phyloP scores from a whole-genome alignment of 1,140 invertebrate genomes.

The Acromyrmex charruanus region DNA sequence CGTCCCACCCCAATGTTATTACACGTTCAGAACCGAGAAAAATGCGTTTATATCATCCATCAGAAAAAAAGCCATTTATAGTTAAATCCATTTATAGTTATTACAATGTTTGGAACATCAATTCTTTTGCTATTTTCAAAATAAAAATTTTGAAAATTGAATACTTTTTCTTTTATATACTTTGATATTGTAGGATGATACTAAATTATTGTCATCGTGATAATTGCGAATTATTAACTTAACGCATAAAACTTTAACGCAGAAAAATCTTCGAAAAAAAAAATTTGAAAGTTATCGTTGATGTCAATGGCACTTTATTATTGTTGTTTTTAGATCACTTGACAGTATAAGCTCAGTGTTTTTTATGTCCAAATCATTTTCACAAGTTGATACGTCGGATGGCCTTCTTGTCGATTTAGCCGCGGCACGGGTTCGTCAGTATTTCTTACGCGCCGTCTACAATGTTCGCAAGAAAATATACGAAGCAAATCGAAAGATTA shows the following conservation, averaged over 20 bases:
- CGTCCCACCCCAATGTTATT: slow-evolving; percentile 21
- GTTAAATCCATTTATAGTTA: not conserved
- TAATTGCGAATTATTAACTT: slow-evolving; percentile 10
- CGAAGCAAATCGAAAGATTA: slow-evolving; percentile 60
- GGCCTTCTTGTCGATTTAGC: slow-evolving; percentile 66
- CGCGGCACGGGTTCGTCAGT: slow-evolving; percentile 26
- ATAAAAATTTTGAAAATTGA: not conserved
- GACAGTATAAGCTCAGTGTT: slow-evolving; percentile 24
- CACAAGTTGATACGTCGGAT: slow-evolving; percentile 72
- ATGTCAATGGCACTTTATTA: not conserved
- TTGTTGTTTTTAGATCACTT: not conserved
- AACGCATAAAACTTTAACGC: too few relatives aligned
- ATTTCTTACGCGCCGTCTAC: slow-evolving; percentile 34
- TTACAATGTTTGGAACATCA: not conserved
- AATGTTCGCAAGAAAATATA: slow-evolving; percentile 42
- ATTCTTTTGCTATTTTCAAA: not conserved
- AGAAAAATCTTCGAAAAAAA: not conserved
- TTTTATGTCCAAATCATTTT: slow-evolving; percentile 70
- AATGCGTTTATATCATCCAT: slow-evolving; percentile 12
- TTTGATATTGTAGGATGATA: too few relatives aligned
- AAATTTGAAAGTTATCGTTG: not conserved
- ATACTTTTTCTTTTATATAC: not conserved
- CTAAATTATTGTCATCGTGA: not conserved
- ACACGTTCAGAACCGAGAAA: slow-evolving; percentile 14
- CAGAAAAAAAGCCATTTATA: not conserved